Conservation (phyloP, 1,140 invertebrate genomes). For the Pararge aegeria region DNA sequence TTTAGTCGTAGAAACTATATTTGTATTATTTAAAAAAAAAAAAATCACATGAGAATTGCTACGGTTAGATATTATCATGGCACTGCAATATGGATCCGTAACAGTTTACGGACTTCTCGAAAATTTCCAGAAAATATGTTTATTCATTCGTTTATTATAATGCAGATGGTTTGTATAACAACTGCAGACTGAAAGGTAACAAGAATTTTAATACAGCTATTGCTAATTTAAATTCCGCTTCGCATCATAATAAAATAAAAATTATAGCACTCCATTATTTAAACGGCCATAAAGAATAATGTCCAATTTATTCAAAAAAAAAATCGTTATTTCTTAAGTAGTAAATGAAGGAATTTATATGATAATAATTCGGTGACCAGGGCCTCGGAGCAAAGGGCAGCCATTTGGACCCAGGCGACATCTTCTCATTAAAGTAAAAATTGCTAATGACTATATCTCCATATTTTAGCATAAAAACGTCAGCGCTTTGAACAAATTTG, state of each 20-base stretch:
- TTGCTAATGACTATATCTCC: conserved; percentile 74
- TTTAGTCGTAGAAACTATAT: too few relatives aligned
- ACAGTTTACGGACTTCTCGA: too few relatives aligned
- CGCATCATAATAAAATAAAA: neutral
- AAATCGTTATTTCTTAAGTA: conserved; percentile 18
- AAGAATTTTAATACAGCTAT: neutral
- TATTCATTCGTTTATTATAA: too few relatives aligned
- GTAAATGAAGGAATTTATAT: conserved; percentile 31
- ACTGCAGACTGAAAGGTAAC: too few relatives aligned
- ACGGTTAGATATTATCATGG: too few relatives aligned
- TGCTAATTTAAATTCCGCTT: neutral
- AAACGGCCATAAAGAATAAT: conserved; percentile 8
- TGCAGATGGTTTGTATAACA: too few relatives aligned
- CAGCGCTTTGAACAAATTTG: conserved; percentile 59
- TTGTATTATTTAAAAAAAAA: too few relatives aligned
- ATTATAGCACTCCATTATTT: conserved; percentile 7
- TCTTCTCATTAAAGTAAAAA: conserved; percentile 67
- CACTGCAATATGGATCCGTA: too few relatives aligned
- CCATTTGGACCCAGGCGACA: conserved; percentile 50
- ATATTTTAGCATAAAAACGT: conserved; percentile 76
- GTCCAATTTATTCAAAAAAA: conserved; percentile 22
- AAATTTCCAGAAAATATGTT: too few relatives aligned
- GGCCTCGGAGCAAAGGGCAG: conserved; percentile 34
- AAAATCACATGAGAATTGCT: too few relatives aligned
- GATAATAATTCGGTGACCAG: conserved; percentile 64